These are phyloP conservation scores for Myiotriccus ornatus DNA, from an alignment of 2,797 vertebrate genomes.

Conservation along the genomic window DNA sequence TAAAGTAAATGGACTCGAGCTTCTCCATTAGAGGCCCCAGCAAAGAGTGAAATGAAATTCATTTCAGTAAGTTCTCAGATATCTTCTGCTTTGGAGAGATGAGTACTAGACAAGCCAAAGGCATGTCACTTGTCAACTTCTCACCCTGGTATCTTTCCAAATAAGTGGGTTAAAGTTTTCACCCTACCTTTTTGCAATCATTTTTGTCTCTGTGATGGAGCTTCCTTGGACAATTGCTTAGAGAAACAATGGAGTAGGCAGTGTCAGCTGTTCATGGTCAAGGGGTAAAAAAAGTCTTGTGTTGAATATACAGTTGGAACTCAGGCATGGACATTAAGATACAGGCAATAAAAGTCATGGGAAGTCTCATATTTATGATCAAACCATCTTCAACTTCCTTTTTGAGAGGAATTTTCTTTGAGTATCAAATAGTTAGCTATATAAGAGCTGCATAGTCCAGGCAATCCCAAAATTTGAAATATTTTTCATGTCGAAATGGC, in stretches of 20 bases:
- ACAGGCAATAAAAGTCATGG: not conserved
- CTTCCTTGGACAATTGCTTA: not conserved
- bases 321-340: not conserved
- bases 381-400: not conserved
- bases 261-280: not conserved
- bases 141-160: not conserved
- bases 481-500: not conserved
- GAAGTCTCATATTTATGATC: not conserved
- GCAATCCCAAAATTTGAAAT: not conserved
- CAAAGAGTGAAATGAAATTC: not conserved
- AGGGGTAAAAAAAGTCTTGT: not conserved
- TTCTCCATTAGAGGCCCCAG: not conserved
- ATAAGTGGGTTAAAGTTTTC: not conserved
- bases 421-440: not conserved
- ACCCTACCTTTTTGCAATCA: not conserved
- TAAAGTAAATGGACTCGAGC: not conserved
- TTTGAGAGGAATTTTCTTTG: not conserved
- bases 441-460: not conserved
- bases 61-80: not conserved
- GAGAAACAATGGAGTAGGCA: not conserved
- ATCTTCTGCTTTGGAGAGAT: not conserved
- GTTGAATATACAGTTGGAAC: not conserved
- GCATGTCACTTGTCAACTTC: accelerated
- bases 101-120: not conserved
- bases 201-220: not conserved